These are phyloP conservation scores for Sardina pilchardus DNA, from an alignment of 2,113 vertebrate species.

Conservation along the genomic window DNA sequence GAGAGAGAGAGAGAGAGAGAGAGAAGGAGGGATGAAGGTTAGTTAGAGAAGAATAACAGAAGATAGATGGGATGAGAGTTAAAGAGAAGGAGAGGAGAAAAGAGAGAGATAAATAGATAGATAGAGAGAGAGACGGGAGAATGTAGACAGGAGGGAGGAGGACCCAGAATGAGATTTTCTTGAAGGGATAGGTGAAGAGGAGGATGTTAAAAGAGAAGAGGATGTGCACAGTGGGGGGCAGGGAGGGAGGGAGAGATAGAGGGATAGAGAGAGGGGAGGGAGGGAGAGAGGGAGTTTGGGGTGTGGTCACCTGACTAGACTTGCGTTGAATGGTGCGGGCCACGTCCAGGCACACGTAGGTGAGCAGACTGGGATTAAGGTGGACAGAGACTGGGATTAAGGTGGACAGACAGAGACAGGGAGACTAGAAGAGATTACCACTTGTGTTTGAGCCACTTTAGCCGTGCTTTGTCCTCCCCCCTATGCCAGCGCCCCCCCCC, in stretches of 20 bases:
- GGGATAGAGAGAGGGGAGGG: no score
- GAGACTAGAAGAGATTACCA: constrained; percentile 36
- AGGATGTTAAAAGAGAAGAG: constrained; percentile 35
- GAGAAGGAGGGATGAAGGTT: background rate
- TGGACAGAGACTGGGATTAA: constrained; percentile 32
- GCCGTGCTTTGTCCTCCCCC: constrained; percentile 33
- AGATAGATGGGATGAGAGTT: background rate
- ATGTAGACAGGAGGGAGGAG: constrained; percentile 26
- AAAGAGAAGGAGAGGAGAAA: background rate
- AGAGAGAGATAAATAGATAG: constrained; percentile 29
- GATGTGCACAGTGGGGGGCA: constrained; percentile 31
- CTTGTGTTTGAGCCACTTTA: constrained; percentile 33
- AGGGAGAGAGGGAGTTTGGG: background rate
- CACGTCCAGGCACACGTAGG: background rate
- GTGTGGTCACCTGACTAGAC: background rate
- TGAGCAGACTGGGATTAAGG: background rate
- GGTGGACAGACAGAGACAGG: constrained; percentile 51
- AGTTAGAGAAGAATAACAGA: background rate
- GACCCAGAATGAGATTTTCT: constrained; percentile 6
- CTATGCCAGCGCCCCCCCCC: background rate
- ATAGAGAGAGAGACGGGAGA: background rate
- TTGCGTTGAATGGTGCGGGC: background rate
- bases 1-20: constrained; percentile 51
- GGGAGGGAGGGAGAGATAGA: background rate
- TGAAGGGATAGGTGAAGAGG: constrained; percentile 18